Conservation (phyloP, 1,140 invertebrate species). For the Drosophila insularis region DNA sequence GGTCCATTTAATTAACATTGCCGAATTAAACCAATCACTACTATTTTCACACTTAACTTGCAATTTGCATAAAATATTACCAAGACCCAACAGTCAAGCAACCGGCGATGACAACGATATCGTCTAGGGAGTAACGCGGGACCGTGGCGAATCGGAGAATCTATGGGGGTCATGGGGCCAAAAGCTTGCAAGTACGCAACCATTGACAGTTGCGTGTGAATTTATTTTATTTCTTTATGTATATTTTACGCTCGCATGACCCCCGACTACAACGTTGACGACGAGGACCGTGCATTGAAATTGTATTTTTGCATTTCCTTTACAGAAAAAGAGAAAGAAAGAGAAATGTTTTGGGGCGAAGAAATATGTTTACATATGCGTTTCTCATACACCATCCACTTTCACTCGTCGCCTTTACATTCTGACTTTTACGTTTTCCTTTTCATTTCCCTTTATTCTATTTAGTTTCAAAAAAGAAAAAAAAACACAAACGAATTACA, state of each 20-base stretch:
- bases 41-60: slow-evolving; percentile 81
- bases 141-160: neutral
- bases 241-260: slow-evolving; percentile 42
- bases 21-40: slow-evolving; percentile 81
- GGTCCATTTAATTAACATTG: slow-evolving; percentile 76
- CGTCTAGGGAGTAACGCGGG: slow-evolving; percentile 23
- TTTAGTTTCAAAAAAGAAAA: neutral
- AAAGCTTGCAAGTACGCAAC: slow-evolving; percentile 67
- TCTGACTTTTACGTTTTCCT: slow-evolving; percentile 11
- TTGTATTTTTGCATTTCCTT: slow-evolving; percentile 63
- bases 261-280: slow-evolving; percentile 17
- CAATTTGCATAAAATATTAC: slow-evolving; percentile 81
- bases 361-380: slow-evolving; percentile 16
- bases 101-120: slow-evolving; percentile 40
- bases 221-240: slow-evolving; percentile 75
- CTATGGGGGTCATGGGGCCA: slow-evolving; percentile 18
- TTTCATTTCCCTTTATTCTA: neutral
- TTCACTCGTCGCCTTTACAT: slow-evolving; percentile 5
- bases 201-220: slow-evolving; percentile 78
- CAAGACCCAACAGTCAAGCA: slow-evolving; percentile 77
- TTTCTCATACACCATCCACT: slow-evolving; percentile 11
- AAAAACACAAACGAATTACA: neutral
- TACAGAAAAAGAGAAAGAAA: slow-evolving; percentile 29
- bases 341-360: neutral
- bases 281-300: slow-evolving; percentile 43